phyloP scores from a whole-genome alignment of 2,113 vertebrate genomes.

The Tragelaphus strepsiceros region DNA sequence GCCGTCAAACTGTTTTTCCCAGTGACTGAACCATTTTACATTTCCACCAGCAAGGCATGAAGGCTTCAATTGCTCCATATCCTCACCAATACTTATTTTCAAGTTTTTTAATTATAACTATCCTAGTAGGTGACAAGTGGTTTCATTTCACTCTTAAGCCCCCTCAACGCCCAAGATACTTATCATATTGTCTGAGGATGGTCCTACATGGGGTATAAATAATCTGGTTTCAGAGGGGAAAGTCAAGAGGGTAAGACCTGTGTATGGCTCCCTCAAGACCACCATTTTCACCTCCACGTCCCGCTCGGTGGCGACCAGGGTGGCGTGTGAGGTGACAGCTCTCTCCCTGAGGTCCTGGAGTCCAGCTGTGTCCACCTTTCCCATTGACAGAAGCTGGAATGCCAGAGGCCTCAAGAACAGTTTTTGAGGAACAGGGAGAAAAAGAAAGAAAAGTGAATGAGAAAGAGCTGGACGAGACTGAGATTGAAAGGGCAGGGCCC shows the following conservation, averaged over 20 bases:
- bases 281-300: fast-evolving
- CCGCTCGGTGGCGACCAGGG: fast-evolving
- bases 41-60: neutral
- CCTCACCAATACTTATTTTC: neutral
- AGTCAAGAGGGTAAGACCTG: neutral
- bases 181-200: neutral
- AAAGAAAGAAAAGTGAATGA: neutral
- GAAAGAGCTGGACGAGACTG: neutral
- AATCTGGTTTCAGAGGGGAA: neutral
- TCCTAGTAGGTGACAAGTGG: neutral
- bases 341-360: neutral
- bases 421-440: neutral
- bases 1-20: neutral
- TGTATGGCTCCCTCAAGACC: fast-evolving
- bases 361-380: neutral
- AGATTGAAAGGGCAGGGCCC: neutral
- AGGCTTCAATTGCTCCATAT: neutral
- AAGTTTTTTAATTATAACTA: neutral
- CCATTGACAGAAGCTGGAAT: neutral
- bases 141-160: neutral
- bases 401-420: neutral
- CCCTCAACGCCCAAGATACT: neutral
- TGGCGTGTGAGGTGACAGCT: fast-evolving
- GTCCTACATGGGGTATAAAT: neutral
- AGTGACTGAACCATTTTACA: neutral